Evolutionary conservation across 1,140 invertebrate genomes (phyloP).

Genomic region (Aporrectodea caliginosa): DNA sequence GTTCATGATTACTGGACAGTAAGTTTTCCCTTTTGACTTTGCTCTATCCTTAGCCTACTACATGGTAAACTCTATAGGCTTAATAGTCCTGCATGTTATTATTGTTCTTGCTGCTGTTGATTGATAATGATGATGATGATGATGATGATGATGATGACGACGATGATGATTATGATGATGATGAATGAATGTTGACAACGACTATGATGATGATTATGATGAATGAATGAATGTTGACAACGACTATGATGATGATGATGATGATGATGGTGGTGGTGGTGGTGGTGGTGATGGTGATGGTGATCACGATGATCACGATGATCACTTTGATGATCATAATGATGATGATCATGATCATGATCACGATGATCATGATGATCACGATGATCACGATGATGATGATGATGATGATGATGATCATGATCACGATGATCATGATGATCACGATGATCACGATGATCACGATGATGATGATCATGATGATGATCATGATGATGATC

Average conservation of each 20-base stretch:
- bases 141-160: not conserved
- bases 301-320: not conserved
- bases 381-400: constrained; percentile 16
- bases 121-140: not conserved
- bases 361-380: constrained; percentile 7
- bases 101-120: not conserved
- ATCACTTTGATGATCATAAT: not conserved
- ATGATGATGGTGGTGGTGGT: not conserved
- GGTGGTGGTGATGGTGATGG: not conserved
- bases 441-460: constrained; percentile 9
- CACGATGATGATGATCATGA: constrained; percentile 5
- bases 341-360: constrained; percentile 16
- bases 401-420: constrained; percentile 19
- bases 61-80: no score
- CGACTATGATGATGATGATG: not conserved
- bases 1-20: no score
- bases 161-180: not conserved
- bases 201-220: not conserved
- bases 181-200: not conserved
- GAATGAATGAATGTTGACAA: not conserved
- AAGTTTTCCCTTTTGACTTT: no score
- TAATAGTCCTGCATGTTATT: not conserved
- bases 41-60: no score
- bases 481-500: constrained; percentile 15
- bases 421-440: constrained; percentile 15